phyloP scores from a whole-genome alignment of 1,140 invertebrate genomes.

The Neoseiulus cucumeris region DNA sequence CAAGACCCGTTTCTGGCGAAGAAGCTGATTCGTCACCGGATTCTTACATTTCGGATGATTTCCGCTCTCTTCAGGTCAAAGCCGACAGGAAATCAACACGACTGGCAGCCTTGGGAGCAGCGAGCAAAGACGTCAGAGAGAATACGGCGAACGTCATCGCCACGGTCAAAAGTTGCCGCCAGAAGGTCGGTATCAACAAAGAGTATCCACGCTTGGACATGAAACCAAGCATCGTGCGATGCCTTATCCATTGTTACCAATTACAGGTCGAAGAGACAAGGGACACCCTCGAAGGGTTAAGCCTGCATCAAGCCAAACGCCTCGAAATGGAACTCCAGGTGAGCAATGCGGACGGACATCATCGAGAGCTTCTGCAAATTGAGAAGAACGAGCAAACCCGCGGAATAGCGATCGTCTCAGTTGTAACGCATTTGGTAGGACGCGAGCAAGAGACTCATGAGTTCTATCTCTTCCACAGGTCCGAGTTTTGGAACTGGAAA shows the following conservation, averaged over 20 bases:
- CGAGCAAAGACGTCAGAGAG: conserved; percentile 65
- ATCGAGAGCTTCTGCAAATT: not conserved
- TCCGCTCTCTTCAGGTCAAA: conserved; percentile 26
- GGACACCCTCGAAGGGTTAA: conserved; percentile 65
- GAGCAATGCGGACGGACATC: not conserved
- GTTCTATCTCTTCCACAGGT: conserved; percentile 26
- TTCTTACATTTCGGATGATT: not conserved
- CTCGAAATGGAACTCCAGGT: conserved; percentile 85
- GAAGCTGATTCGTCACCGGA: not conserved
- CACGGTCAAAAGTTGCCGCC: conserved; percentile 64
- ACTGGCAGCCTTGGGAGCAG: conserved; percentile 50
- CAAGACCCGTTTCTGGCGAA: not conserved
- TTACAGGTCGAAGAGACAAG: conserved; percentile 41
- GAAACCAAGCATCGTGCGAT: conserved; percentile 12
- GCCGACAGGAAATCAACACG: conserved; percentile 60
- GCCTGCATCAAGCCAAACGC: conserved; percentile 77
- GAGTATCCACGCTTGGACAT: conserved; percentile 49
- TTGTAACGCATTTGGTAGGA: not conserved
- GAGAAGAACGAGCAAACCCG: too few species aligned
- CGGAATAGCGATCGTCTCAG: too few species aligned
- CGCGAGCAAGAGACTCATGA: too few species aligned
- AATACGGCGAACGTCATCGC: conserved; percentile 79
- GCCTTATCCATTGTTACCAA: not conserved
- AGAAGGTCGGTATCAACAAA: conserved; percentile 36
- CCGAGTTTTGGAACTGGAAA: conserved; percentile 68